phyloP scores from a whole-genome alignment of 2,888 invertebrate species.

The Cerastis leucographa region DNA sequence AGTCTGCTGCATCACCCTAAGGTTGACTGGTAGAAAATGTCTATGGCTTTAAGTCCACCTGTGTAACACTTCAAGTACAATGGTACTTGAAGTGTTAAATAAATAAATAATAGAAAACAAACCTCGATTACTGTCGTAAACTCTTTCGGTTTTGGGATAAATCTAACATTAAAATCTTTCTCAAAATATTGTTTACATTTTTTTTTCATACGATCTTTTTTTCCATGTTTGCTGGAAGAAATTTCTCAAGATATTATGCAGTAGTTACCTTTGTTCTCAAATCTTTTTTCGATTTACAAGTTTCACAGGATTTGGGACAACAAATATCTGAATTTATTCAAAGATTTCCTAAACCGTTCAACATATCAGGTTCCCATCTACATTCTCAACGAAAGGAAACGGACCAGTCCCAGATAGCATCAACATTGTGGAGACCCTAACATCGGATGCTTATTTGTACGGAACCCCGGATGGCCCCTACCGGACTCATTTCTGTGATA shows the following conservation, averaged over 20 bases:
- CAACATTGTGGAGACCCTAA: conserved; percentile 48
- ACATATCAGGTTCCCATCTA: conserved; percentile 30
- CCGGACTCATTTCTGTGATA: conserved; percentile 73
- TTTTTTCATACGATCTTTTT: background rate
- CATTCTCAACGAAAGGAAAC: conserved; percentile 39
- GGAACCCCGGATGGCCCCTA: conserved; percentile 66
- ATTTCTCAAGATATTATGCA: background rate
- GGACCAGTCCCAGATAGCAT: conserved; percentile 44
- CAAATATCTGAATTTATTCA: background rate
- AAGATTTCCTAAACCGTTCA: conserved; percentile 15
- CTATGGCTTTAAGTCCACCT: too few relatives aligned
- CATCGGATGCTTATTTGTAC: conserved; percentile 69
- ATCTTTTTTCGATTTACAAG: background rate
- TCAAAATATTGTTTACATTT: background rate
- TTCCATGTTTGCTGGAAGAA: background rate
- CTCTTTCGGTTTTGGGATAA: background rate
- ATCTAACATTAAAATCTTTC: too few relatives aligned
- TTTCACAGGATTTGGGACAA: background rate
- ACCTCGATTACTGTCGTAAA: background rate
- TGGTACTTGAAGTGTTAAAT: too few relatives aligned
- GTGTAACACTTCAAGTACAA: too few relatives aligned
- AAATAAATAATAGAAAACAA: background rate
- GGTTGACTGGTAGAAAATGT: too few relatives aligned
- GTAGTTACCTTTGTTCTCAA: background rate
- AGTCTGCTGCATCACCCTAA: too few relatives aligned